Conservation (phyloP, 2,113 vertebrate genomes). For the Sisor rabdophorus region DNA sequence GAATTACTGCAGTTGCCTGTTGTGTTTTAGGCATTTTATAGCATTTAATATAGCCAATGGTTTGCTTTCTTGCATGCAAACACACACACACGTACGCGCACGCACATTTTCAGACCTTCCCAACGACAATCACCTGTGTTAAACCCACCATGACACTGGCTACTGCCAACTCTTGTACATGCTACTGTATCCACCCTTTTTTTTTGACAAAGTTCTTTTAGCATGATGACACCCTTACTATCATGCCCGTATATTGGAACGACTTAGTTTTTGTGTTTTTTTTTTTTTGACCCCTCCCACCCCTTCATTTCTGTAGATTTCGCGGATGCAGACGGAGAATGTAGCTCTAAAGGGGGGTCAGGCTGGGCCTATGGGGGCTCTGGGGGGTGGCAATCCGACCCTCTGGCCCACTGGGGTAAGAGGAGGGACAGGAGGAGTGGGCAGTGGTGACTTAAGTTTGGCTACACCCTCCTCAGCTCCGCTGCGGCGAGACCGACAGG, state of each 20-base stretch:
- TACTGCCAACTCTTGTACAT: background rate
- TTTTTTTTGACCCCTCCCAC: constrained; percentile 54
- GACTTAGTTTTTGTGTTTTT: constrained; percentile 49
- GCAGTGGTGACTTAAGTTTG: constrained; percentile 54
- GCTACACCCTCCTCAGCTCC: constrained; percentile 53
- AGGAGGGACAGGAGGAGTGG: constrained; percentile 45
- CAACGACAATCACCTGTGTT: constrained; percentile 13
- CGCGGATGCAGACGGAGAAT: constrained; percentile 97
- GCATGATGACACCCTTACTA: constrained; percentile 22
- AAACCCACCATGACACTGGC: constrained; percentile 23
- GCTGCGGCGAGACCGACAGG: constrained; percentile 85
- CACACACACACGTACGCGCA: constrained; percentile 9
- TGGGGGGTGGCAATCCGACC: constrained; percentile 56
- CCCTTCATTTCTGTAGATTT: constrained; percentile 76
- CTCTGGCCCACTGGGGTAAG: constrained; percentile 62
- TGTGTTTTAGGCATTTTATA: background rate
- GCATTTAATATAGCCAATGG: background rate
- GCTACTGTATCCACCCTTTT: constrained; percentile 16
- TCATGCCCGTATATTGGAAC: constrained; percentile 27
- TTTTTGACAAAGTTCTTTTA: constrained; percentile 1
- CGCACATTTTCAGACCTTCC: background rate
- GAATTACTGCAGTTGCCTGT: background rate
- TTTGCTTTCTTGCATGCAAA: background rate
- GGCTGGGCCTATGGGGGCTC: constrained; percentile 64
- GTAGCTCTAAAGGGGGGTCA: constrained; percentile 77